Conservation (phyloP, 2,797 vertebrate genomes). For the Loriculus beryllinus region DNA sequence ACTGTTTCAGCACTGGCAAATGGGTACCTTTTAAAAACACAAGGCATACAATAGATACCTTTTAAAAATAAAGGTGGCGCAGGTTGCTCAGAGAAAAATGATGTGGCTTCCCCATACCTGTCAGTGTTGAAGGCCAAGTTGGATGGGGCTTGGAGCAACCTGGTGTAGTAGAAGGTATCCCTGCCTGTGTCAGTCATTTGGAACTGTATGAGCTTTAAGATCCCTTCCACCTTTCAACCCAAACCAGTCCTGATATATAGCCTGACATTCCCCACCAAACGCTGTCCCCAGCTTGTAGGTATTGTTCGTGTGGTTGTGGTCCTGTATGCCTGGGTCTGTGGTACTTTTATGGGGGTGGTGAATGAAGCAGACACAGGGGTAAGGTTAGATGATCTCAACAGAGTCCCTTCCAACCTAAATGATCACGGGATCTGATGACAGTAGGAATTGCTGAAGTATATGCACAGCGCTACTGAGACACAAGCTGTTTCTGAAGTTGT, state of each 20-base stretch:
- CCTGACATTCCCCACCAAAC: not conserved
- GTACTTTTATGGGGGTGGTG: not conserved
- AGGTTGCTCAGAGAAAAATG: not conserved
- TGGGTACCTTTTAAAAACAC: not conserved
- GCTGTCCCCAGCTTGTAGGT: not conserved
- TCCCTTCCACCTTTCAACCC: not conserved
- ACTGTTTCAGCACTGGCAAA: not conserved
- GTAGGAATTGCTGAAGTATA: not conserved
- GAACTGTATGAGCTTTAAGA: not conserved
- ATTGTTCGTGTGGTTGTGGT: not conserved
- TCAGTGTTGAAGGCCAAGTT: not conserved
- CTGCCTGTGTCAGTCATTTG: not conserved
- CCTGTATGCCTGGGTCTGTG: rapidly evolving
- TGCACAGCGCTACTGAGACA: not conserved
- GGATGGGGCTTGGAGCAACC: not conserved
- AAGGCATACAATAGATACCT: no score
- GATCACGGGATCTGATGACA: not conserved
- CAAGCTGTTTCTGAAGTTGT: rapidly evolving
- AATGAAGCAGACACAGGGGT: rapidly evolving
- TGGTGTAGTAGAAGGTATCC: not conserved
- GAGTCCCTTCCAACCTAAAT: not conserved
- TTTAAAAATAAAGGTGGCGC: not conserved
- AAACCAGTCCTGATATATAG: not conserved
- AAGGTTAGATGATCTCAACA: not conserved
- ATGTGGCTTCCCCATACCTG: not conserved